Base-by-base conservation (phyloP, 2,113 vertebrate genomes). In the Cichladusa arquata region DNA sequence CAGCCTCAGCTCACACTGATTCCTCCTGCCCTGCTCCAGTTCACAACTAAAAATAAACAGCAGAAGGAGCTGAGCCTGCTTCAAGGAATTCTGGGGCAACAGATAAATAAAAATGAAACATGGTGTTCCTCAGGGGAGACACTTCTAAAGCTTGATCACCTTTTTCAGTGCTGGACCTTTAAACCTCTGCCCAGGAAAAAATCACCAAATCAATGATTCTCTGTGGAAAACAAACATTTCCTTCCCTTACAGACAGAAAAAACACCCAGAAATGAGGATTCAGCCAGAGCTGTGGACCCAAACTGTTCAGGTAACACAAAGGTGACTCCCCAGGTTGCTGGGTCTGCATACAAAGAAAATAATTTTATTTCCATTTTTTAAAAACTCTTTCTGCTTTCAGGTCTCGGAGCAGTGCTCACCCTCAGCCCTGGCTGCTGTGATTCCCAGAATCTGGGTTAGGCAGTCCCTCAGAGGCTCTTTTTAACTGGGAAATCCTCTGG, bases 11-110 rank as follows among this genome's bases (percentile, higher is more conserved):
- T 86, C 62, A 2, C 61, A 4, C 57, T 2, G 22, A 7, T 19
- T 48, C 5, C 86, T 64, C 56, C 67, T 45, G 20, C 61, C 7
- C 77, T 84, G 95, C 66, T 93, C 73, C 83, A 58, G 57, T 71
- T 87, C 65, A 54, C 48, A 14, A 51, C 86, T 81, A 84, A 94
- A 95, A 97, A 96, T 79, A 94, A 81, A 60, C 69, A 67, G 88
- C 29, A 53, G 64, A 81, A 77, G 88, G 58, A 86, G 88, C 60
- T 62, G 72, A 90, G 45, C 15, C 60, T 80, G 65, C 80, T 92
- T 47, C 53, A 50, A 45, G 88, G 78, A 25, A 47, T 10, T 38
- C 45, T 50, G 74, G 66, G 70, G 65, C 57, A 78, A 19, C 1
- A 45, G 54, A 50, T 42, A 70, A 93, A 90, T 44, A 65, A 38